phyloP scores from a whole-genome alignment of 2,888 invertebrate genomes.

The Drosophila lacicola region DNA sequence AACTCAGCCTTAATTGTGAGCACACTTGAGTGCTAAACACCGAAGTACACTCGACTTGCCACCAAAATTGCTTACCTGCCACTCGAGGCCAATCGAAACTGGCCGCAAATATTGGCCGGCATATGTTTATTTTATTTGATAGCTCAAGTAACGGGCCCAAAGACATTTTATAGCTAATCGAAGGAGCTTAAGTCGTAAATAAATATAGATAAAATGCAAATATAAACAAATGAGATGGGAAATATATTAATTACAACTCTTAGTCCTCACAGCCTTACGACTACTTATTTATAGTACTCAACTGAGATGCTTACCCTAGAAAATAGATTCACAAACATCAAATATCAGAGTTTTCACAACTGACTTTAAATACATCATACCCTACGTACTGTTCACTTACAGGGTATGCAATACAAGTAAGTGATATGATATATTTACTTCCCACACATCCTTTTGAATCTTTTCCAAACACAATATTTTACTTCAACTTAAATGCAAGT shows the following conservation, averaged over 20 bases:
- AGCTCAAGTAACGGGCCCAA: background rate
- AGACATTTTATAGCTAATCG: background rate
- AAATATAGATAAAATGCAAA: background rate
- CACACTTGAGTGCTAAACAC: constrained; percentile 14
- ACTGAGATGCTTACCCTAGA: no score
- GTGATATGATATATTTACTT: background rate
- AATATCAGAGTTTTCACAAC: no score
- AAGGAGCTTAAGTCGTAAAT: background rate
- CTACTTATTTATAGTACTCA: no score
- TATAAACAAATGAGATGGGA: background rate
- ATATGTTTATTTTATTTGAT: background rate
- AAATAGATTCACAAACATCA: no score
- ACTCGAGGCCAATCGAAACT: background rate
- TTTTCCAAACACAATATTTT: no score
- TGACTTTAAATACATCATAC: background rate
- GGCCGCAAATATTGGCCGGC: constrained; percentile 14
- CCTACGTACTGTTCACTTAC: background rate
- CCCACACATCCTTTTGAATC: background rate
- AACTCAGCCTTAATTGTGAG: constrained; percentile 45
- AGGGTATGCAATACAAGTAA: no score
- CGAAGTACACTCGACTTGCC: constrained; percentile 12
- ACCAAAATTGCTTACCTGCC: constrained; percentile 1
- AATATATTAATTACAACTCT: background rate
- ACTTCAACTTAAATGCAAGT: no score
- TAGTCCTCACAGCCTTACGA: background rate